Percentiles rank a stretch among this genome's conserved stretches.
Conservation (phyloP, 2,888 invertebrate species). For the Pasiphila rectangulata region DNA sequence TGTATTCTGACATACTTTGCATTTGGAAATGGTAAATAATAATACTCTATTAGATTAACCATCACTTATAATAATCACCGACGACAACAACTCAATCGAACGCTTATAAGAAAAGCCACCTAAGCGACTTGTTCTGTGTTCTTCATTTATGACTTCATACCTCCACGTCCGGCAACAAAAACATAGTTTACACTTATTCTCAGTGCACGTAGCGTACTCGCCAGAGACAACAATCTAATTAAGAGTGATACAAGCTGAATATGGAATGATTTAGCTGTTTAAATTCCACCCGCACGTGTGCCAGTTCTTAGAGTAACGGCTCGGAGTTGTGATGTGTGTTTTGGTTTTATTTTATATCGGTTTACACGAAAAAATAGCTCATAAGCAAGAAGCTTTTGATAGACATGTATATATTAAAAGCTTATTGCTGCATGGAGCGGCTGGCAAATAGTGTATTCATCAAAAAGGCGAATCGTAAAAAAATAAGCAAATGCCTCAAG, state of each 20-base stretch:
- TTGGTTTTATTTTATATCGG: background rate
- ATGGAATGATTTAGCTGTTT: slow-evolving; percentile 49
- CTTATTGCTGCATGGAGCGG: too few species aligned
- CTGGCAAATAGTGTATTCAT: too few species aligned
- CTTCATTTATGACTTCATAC: slow-evolving; percentile 35
- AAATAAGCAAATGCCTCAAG: too few species aligned
- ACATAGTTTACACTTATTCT: slow-evolving; percentile 41
- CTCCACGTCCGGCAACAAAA: slow-evolving; percentile 43
- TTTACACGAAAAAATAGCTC: background rate
- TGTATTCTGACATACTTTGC: too few species aligned
- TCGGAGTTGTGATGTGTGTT: slow-evolving; percentile 33
- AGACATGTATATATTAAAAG: too few species aligned
- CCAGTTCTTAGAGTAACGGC: slow-evolving; percentile 49
- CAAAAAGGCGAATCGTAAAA: too few species aligned
- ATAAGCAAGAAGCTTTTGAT: too few species aligned
- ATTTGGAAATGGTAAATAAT: too few species aligned
- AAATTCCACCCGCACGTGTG: slow-evolving; percentile 48
- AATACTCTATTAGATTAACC: too few species aligned
- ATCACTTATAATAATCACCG: too few species aligned
- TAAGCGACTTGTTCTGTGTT: background rate
- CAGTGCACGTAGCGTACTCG: slow-evolving; percentile 39
- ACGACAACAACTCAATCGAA: too few species aligned
- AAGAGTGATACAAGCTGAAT: slow-evolving; percentile 46
- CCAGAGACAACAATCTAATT: slow-evolving; percentile 48
- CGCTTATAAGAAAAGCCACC: too few species aligned